These are phyloP conservation scores for Hydractinia symbiolongicarpus DNA, from an alignment of 30 jellyfish, hydroid and myxozoan genomes.

Conservation along the genomic window DNA sequence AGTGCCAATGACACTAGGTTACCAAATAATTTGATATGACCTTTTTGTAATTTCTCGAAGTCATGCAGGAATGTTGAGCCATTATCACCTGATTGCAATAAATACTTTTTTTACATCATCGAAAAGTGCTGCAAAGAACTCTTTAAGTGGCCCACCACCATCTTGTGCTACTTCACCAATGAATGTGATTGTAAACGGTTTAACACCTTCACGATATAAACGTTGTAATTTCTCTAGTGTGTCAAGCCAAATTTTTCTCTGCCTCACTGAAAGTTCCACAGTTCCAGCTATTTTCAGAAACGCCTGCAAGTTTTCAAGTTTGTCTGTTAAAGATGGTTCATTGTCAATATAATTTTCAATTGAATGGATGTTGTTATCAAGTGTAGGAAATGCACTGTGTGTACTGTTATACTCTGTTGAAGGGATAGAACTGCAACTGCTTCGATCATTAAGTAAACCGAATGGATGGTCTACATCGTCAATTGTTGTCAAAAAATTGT, in stretches of 20 bases:
- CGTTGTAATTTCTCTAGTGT: constrained; percentile 23
- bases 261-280: constrained; percentile 1
- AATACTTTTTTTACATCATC: constrained; percentile 23
- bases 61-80: constrained; percentile 24
- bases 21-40: constrained; percentile 20
- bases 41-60: constrained; percentile 9
- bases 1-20: constrained; percentile 25
- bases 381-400: not conserved
- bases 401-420: not conserved
- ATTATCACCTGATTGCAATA: constrained; percentile 16
- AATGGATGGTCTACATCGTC: not conserved
- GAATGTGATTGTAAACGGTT: constrained; percentile 30
- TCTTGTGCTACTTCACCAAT: constrained; percentile 35
- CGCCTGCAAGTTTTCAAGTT: not conserved
- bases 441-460: not conserved
- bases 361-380: not conserved
- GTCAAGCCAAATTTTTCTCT: constrained; percentile 30
- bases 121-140: constrained; percentile 18
- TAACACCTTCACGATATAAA: constrained; percentile 1
- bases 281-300: not conserved
- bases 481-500: not conserved
- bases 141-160: constrained; percentile 32
- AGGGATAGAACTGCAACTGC: not conserved
- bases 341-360: not conserved
- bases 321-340: not conserved